These are phyloP conservation scores for Gymnocephalus cernua DNA, from an alignment of 2,113 vertebrate species.

Conservation along the genomic window DNA sequence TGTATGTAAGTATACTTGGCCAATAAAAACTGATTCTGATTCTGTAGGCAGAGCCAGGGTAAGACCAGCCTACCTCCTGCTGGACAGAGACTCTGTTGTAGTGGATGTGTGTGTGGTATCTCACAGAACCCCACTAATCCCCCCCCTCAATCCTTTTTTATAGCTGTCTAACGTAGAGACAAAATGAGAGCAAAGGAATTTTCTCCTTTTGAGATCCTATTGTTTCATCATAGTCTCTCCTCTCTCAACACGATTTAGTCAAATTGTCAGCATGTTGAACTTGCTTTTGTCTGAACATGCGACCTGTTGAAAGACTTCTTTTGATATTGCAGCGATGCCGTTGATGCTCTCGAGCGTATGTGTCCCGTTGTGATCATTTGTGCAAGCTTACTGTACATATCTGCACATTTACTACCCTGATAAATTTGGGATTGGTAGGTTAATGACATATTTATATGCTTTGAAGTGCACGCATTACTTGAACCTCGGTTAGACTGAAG, in stretches of 20 bases:
- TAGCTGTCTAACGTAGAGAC: constrained; percentile 10
- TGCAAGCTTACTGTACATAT: constrained; percentile 16
- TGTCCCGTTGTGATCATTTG: constrained; percentile 44
- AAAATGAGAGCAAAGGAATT: constrained; percentile 39
- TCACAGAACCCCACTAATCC: constrained; percentile 42
- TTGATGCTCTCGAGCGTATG: constrained; percentile 51
- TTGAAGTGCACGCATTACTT: constrained; percentile 21
- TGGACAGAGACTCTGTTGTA: constrained; percentile 50
- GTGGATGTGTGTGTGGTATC: constrained; percentile 23
- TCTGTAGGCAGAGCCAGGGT: constrained; percentile 30
- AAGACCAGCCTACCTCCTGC: constrained; percentile 30
- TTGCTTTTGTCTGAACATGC: constrained; percentile 46
- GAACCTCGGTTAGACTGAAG: constrained; percentile 9
- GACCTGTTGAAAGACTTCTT: constrained; percentile 45
- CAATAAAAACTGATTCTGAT: too few species aligned
- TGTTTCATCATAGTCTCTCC: constrained; percentile 46
- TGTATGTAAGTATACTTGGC: too few species aligned
- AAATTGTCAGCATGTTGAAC: constrained; percentile 58
- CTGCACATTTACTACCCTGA: constrained; percentile 20
- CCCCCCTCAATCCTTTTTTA: constrained; percentile 3
- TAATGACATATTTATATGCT: constrained; percentile 21
- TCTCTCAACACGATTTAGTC: constrained; percentile 46
- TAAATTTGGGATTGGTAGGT: constrained; percentile 23
- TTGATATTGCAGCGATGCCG: constrained; percentile 54
- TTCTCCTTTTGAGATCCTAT: constrained; percentile 40